A percentile compares a stretch with the other conserved stretches of the same genome.
Evolutionary conservation across 2,113 vertebrate genomes (phyloP).

Genomic region (Leucosticte australis): DNA sequence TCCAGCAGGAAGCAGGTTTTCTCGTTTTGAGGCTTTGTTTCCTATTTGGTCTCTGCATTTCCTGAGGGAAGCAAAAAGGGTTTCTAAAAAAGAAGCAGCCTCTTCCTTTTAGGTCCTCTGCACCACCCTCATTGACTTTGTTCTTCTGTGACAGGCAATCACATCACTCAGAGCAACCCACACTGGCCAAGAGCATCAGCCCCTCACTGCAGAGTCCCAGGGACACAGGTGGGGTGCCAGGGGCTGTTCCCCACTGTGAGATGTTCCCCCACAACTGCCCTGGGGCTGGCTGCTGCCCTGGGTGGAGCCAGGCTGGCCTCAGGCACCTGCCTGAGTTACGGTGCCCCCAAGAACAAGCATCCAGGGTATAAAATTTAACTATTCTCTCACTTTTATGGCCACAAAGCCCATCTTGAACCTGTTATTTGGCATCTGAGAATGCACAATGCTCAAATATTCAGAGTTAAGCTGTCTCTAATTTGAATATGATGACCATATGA

Average conservation of each 20-base stretch:
- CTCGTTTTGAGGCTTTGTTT: neutral
- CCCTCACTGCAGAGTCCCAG: accelerated
- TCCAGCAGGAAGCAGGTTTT: neutral
- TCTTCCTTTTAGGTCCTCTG: neutral
- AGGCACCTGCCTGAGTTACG: neutral
- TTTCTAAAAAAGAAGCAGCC: neutral
- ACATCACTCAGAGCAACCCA: neutral
- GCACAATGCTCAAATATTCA: neutral
- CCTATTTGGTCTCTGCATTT: neutral
- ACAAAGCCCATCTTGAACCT: neutral
- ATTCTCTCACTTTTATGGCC: neutral
- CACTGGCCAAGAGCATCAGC: accelerated
- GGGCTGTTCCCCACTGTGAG: neutral
- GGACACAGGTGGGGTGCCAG: neutral
- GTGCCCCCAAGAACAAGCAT: neutral
- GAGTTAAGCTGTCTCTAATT: neutral
- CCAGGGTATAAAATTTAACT: neutral
- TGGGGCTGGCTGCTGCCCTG: accelerated
- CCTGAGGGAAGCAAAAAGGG: neutral
- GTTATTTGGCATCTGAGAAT: neutral
- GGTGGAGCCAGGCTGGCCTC: neutral
- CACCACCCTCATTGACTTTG: neutral
- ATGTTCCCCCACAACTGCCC: accelerated
- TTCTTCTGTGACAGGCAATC: neutral
- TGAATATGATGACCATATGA: neutral